Evolutionary conservation across 2,797 vertebrate genomes (phyloP), one percentile per base, ranked within the genome.

Genomic region (Premnoplex brunnescens): DNA sequence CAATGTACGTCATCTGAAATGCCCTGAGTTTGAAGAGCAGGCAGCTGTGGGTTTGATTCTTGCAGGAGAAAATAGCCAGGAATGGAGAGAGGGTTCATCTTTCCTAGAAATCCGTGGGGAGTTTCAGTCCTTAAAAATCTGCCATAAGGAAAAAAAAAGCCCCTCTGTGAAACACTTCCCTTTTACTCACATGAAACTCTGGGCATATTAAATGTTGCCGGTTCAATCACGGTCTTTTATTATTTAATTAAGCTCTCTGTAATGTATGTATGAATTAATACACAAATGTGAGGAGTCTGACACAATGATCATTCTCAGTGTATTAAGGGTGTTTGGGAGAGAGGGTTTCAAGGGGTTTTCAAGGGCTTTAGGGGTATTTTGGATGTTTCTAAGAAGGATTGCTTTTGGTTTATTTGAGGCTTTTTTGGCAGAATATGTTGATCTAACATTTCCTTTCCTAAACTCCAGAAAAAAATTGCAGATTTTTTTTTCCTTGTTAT

Each of bases 221-320:
- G 84, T 94, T 91, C 68, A 93, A 12, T 96, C 85, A 39, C 12
- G 2, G 5, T 67, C 58, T 95, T 89, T 94, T 86, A 85, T 96
- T 97, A 84, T 96, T 96, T 97, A 95, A 95, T 96, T 95, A 96
- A 88, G 87, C 82, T 75, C 69, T 89, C 73, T 46, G 84, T 93
- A 89, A 91, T 89, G 69, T 94, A 76, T 86, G 86, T 95, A 82
- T 88, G 93, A 91, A 95, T 88, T 96, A 93, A 91, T 95, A 89
- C 71, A 95, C 96, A 91, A 92, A n/a, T 91, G 73, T 63, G 67
- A 88, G 90, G 69, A 80, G 46, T 22, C 60, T 94, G 89, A 88
- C 82, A 71, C 27, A 32, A 4, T 69, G 85, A 91, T 95, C 63
- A 58, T 73, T 90, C 69, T 72, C 79, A 88, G 74, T 85, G 19